phyloP scores from a whole-genome alignment of 2,888 invertebrate species.

The Drosophila kokeensis region DNA sequence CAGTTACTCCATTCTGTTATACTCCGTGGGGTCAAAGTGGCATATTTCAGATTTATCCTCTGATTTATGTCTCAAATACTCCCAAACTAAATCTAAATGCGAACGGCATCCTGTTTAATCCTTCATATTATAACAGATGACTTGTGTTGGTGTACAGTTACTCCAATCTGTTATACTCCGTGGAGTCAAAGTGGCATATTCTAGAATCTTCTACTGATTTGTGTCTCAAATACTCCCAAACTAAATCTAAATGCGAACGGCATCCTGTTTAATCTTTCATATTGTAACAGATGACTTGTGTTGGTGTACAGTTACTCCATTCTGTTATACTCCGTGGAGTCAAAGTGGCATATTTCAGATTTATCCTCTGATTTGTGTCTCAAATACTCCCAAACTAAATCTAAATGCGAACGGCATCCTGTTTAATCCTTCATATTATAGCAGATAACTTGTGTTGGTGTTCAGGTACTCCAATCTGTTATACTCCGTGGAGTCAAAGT shows the following conservation, averaged over 20 bases:
- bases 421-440: constrained; percentile 37
- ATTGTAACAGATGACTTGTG: constrained; percentile 57
- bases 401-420: constrained; percentile 47
- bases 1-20: constrained; percentile 3
- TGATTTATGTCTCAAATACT: constrained; percentile 65
- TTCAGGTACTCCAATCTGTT: constrained; percentile 1
- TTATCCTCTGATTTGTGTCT: constrained; percentile 23
- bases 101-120: constrained; percentile 56
- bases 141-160: constrained; percentile 40
- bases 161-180: background rate
- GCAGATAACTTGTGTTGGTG: constrained; percentile 56
- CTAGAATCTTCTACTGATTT: background rate
- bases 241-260: constrained; percentile 27
- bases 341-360: constrained; percentile 36
- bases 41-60: constrained; percentile 34
- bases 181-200: constrained; percentile 61
- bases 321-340: constrained; percentile 23
- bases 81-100: constrained; percentile 39
- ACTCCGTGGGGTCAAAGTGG: constrained; percentile 62
- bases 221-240: constrained; percentile 61
- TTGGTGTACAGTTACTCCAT: constrained; percentile 23
- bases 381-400: constrained; percentile 42
- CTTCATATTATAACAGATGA: constrained; percentile 49
- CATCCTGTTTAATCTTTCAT: constrained; percentile 45
- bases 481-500: constrained; percentile 45